Conservation (phyloP, 2,113 vertebrate genomes). For the Dromiciops gliroides region DNA sequence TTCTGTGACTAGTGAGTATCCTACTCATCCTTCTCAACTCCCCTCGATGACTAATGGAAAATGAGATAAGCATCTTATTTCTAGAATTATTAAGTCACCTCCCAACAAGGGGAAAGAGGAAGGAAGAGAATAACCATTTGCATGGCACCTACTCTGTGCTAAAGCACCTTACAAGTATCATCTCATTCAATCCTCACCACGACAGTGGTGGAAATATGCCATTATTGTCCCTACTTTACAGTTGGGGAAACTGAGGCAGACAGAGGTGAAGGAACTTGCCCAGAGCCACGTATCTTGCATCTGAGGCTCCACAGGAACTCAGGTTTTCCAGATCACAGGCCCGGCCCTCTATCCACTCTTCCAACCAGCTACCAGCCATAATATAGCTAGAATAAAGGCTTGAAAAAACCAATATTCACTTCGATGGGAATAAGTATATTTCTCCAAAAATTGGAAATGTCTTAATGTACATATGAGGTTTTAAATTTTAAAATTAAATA, state of each 20-base stretch:
- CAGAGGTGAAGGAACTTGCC: neutral
- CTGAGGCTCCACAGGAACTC: neutral
- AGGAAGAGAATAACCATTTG: neutral
- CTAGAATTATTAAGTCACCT: constrained; percentile 7
- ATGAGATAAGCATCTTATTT: neutral
- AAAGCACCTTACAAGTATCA: neutral
- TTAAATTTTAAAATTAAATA: neutral
- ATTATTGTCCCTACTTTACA: constrained; percentile 3
- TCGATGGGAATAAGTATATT: neutral
- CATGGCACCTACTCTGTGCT: neutral
- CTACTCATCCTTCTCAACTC: constrained; percentile 16
- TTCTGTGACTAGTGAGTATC: neutral
- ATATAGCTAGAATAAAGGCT: neutral
- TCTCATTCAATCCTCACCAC: neutral
- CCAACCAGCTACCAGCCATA: neutral
- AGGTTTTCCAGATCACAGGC: neutral
- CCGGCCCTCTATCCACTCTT: neutral
- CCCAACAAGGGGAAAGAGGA: neutral
- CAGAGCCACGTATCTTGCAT: neutral
- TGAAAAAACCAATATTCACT: too few species aligned
- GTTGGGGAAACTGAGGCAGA: neutral
- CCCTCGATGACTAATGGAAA: neutral
- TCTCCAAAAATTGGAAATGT: constrained; percentile 16
- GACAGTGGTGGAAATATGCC: neutral
- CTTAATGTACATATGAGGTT: neutral